Conservation (phyloP, 2,888 invertebrate genomes). For the Trissolcus brochymenae region DNA sequence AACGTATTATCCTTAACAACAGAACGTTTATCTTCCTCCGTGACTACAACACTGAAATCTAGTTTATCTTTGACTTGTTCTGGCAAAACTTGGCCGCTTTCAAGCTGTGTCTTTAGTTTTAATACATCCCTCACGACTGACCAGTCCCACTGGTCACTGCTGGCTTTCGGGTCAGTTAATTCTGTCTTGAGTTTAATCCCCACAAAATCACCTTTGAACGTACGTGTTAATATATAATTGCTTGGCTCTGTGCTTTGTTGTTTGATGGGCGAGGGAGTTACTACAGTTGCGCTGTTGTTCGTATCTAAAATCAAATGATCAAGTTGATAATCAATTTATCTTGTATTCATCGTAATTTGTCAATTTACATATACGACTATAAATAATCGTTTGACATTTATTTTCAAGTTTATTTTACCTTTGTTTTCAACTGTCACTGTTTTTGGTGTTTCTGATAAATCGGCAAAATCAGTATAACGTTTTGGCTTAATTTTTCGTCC, state of each 20-base stretch:
- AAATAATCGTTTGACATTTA: no score
- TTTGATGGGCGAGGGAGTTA: conserved; percentile 58
- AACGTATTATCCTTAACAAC: conserved; percentile 69
- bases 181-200: conserved; percentile 81
- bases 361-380: no score
- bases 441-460: conserved; percentile 68
- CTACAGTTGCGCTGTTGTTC: conserved; percentile 45
- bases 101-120: conserved; percentile 80
- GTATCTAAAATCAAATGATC: conserved; percentile 61
- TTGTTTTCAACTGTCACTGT: conserved; percentile 65
- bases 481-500: conserved; percentile 87
- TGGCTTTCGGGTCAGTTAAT: conserved; percentile 79
- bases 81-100: conserved; percentile 80
- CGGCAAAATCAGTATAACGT: conserved; percentile 73
- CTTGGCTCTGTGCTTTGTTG: conserved; percentile 59
- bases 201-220: conserved; percentile 81
- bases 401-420: conserved; percentile 66
- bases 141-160: conserved; percentile 81
- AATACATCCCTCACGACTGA: conserved; percentile 81
- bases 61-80: conserved; percentile 80
- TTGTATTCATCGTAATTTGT: no score
- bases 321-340: no score
- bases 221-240: conserved; percentile 80
- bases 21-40: conserved; percentile 79
- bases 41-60: conserved; percentile 80